Percentiles rank a stretch among this genome's conserved stretches.
Evolutionary conservation across 2,113 vertebrate species (phyloP).

Genomic region (Morphnarchus princeps): DNA sequence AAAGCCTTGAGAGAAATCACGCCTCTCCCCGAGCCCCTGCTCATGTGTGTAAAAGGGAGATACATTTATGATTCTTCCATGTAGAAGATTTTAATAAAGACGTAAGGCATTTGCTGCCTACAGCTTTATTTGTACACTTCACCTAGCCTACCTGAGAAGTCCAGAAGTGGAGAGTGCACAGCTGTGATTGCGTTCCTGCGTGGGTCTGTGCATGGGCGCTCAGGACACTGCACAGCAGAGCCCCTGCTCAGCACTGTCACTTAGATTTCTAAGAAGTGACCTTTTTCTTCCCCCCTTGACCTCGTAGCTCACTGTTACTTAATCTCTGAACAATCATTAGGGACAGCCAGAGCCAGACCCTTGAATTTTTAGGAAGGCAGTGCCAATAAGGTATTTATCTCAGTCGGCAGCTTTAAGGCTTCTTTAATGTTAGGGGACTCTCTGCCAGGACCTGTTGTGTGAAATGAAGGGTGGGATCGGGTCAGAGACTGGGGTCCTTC

Average conservation of each 20-base stretch:
- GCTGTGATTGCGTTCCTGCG: fast-evolving
- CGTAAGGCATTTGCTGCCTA: neutral
- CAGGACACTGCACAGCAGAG: neutral
- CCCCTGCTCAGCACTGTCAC: neutral
- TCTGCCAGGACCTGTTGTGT: neutral
- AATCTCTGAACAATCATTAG: neutral
- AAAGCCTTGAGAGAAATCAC: neutral
- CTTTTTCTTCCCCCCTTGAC: fast-evolving
- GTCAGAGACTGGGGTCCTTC: neutral
- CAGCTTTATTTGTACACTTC: neutral
- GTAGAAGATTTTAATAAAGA: neutral
- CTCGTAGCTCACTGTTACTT: neutral
- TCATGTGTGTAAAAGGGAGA: neutral
- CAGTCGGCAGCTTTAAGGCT: neutral
- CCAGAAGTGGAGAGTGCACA: neutral
- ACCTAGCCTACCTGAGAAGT: neutral
- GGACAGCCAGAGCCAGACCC: neutral
- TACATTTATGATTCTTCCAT: neutral
- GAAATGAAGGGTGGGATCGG: neutral
- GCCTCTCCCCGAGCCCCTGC: neutral
- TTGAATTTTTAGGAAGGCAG: neutral
- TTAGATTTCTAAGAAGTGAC: neutral
- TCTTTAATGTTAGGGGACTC: neutral
- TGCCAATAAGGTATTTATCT: neutral
- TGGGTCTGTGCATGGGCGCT: neutral